These are phyloP conservation scores for Carabus problematicus DNA, from an alignment of 2,888 invertebrate species.

Conservation along the genomic window DNA sequence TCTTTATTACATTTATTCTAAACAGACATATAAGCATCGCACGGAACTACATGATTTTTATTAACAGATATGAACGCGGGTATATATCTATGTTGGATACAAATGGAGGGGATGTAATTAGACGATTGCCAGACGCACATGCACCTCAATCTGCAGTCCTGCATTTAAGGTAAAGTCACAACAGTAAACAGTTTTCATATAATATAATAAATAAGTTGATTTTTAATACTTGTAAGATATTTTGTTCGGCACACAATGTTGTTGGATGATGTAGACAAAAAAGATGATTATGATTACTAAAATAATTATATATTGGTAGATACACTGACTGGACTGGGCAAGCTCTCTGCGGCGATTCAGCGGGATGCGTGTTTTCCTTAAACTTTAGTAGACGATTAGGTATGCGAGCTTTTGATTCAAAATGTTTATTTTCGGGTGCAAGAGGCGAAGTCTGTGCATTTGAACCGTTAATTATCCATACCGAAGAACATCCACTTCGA, in stretches of 20 bases:
- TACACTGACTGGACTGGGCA: conserved; percentile 73
- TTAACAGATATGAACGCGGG: conserved; percentile 71
- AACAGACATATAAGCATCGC: no score
- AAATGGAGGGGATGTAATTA: conserved; percentile 76
- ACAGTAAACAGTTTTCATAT: not conserved
- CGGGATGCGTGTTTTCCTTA: conserved; percentile 95
- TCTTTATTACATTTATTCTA: no score
- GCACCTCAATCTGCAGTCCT: conserved; percentile 84
- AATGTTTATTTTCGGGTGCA: conserved; percentile 96
- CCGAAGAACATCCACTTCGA: conserved; percentile 70
- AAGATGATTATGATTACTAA: no score
- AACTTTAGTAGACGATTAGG: conserved; percentile 89
- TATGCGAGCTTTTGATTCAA: conserved; percentile 85
- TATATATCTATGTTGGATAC: conserved; percentile 92
- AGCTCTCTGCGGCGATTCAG: conserved; percentile 80
- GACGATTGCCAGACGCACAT: conserved; percentile 80
- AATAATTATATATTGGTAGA: conserved; percentile 31
- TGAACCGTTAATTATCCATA: conserved; percentile 67
- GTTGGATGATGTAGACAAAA: no score
- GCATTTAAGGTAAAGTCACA: conserved; percentile 63
- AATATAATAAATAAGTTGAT: not conserved
- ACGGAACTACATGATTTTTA: no score
- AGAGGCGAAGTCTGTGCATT: conserved; percentile 90
- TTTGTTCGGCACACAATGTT: conserved; percentile 51
- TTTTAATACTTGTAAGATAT: no score